Conservation (phyloP, 2,797 vertebrate species). For the Lemur catta region DNA sequence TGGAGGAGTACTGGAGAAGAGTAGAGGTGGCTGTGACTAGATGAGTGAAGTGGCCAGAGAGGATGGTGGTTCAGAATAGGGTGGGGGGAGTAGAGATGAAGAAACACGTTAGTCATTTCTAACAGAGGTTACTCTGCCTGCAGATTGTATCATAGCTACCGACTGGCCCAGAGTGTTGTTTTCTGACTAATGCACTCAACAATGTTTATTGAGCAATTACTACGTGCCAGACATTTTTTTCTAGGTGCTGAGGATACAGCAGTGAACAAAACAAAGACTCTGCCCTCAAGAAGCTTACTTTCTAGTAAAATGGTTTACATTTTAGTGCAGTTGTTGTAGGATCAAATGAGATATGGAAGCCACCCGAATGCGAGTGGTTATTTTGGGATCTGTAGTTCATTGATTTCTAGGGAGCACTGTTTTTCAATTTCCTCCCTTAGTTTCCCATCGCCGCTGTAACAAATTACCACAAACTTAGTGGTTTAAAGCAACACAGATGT, state of each 20-base stretch:
- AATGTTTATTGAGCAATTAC: neutral
- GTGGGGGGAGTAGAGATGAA: neutral
- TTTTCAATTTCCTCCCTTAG: neutral
- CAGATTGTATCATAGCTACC: rapidly evolving
- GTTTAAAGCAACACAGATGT: neutral
- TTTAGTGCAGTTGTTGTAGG: neutral
- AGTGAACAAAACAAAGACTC: neutral
- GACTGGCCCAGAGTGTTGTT: neutral
- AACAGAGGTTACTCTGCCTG: neutral
- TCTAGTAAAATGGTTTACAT: neutral
- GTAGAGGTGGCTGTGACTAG: neutral
- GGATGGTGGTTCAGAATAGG: neutral
- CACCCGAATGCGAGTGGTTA: neutral
- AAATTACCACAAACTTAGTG: neutral
- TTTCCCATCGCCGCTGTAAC: neutral
- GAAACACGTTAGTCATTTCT: neutral
- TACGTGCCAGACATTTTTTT: neutral
- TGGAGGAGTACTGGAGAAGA: neutral
- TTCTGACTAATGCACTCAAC: neutral
- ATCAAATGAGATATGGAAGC: neutral
- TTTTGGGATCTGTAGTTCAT: neutral
- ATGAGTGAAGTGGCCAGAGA: neutral
- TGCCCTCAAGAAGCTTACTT: neutral
- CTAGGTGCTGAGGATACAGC: neutral
- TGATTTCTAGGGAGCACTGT: neutral